phyloP scores from a whole-genome alignment of 2,888 invertebrate genomes.

The Campopleginae sp. region DNA sequence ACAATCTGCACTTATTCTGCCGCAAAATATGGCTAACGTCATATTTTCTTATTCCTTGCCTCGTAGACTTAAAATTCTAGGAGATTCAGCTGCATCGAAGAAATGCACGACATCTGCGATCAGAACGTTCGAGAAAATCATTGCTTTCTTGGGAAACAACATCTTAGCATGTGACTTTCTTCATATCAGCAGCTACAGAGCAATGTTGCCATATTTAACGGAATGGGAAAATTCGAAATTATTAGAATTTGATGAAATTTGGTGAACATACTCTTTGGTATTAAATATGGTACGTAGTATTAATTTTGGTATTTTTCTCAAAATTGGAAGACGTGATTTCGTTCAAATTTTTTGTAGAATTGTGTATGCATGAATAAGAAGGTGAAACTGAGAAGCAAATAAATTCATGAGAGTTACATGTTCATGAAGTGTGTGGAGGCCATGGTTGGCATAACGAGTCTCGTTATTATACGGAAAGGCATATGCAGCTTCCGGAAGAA shows the following conservation, averaged over 20 bases:
- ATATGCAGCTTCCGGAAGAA: conserved; percentile 35
- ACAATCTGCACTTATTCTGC: not conserved
- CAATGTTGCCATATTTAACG: no score
- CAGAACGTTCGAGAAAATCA: not conserved
- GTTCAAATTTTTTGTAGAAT: not conserved
- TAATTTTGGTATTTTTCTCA: not conserved
- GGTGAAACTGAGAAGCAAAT: conserved; percentile 2
- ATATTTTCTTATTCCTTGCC: not conserved
- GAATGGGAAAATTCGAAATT: no score
- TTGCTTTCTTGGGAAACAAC: not conserved
- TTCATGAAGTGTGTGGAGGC: not conserved
- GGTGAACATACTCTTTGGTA: no score
- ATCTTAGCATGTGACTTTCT: not conserved
- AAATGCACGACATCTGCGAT: not conserved
- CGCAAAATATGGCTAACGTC: not conserved
- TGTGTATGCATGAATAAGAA: not conserved
- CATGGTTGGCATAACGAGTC: conserved; percentile 19
- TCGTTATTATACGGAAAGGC: conserved; percentile 36
- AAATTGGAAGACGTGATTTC: not conserved
- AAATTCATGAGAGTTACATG: not conserved
- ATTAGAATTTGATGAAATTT: no score
- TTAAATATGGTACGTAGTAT: no score
- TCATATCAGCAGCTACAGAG: no score
- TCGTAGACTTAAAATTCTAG: not conserved
- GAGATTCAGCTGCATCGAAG: not conserved